phyloP scores from a whole-genome alignment of 2,113 vertebrate species.

The Trochalopteron elliotii region DNA sequence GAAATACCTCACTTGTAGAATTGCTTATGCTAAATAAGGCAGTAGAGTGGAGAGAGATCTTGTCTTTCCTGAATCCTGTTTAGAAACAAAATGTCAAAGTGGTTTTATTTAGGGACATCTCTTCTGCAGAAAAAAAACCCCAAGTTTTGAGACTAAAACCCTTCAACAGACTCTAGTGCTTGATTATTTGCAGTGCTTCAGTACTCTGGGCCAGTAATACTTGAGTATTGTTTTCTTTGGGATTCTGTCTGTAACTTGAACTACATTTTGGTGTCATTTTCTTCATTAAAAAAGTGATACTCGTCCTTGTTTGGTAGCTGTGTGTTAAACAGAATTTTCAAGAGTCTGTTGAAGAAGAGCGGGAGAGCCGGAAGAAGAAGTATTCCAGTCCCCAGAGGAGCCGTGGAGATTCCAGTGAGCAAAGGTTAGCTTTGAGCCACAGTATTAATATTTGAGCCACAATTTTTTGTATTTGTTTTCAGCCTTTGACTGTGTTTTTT shows the following conservation, averaged over 20 bases:
- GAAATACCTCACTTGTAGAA: background rate
- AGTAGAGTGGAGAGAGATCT: background rate
- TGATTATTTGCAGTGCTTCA: background rate
- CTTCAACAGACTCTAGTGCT: background rate
- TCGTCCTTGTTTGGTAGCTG: background rate
- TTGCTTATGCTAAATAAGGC: background rate
- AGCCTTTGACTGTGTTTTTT: background rate
- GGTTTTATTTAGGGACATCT: background rate
- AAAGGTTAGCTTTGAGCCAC: slow-evolving; percentile 78
- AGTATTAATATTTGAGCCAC: background rate
- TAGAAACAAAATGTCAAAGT: background rate
- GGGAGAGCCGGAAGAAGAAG: slow-evolving; percentile 89
- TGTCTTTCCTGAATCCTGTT: background rate
- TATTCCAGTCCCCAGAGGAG: slow-evolving; percentile 88
- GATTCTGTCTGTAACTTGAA: background rate
- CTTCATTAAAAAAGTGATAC: background rate
- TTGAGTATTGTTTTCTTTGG: background rate
- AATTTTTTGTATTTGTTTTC: background rate
- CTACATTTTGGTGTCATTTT: background rate
- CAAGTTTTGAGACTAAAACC: background rate
- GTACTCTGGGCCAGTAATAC: background rate
- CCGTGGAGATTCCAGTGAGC: slow-evolving; percentile 87
- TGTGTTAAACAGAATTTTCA: slow-evolving; percentile 78
- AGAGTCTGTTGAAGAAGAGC: slow-evolving; percentile 86
- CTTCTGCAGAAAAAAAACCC: background rate